phyloP scores from a whole-genome alignment of 2,113 vertebrate genomes.

The Sylvietta virens region DNA sequence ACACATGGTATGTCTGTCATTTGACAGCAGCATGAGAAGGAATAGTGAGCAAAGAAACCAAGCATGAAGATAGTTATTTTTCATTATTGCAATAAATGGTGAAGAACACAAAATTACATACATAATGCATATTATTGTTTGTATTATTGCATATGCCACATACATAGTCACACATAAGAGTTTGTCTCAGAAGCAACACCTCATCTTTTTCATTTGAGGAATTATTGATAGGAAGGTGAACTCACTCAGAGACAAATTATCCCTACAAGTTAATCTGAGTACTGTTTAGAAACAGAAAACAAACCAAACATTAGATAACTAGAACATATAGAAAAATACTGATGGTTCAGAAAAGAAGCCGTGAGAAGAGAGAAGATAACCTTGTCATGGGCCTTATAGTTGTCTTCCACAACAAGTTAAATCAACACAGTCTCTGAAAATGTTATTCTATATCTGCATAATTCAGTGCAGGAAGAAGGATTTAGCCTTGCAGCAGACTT shows the following conservation, averaged over 20 bases:
- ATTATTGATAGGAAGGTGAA: neutral
- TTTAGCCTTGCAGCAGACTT: neutral
- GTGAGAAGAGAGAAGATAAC: neutral
- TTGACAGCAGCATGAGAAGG: neutral
- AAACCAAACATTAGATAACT: neutral
- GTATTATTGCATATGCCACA: neutral
- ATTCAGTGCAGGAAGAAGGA: neutral
- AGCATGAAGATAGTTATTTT: neutral
- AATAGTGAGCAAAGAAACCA: neutral
- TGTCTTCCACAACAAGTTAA: neutral
- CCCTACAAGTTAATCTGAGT: neutral
- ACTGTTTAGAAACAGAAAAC: neutral
- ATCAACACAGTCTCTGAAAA: neutral
- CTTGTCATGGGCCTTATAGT: neutral
- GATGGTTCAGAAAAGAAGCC: neutral
- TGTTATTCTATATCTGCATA: accelerated
- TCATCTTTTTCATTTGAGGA: neutral
- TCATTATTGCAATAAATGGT: neutral
- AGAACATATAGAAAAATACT: neutral
- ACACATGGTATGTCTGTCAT: neutral
- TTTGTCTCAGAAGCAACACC: neutral
- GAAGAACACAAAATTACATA: neutral
- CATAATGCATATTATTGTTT: neutral
- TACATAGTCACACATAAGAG: neutral
- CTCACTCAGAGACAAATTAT: neutral